Evolutionary conservation across 2,888 invertebrate genomes (phyloP), one percentile per base, ranked within the genome.

Genomic region (Chymomyza amoena): DNA sequence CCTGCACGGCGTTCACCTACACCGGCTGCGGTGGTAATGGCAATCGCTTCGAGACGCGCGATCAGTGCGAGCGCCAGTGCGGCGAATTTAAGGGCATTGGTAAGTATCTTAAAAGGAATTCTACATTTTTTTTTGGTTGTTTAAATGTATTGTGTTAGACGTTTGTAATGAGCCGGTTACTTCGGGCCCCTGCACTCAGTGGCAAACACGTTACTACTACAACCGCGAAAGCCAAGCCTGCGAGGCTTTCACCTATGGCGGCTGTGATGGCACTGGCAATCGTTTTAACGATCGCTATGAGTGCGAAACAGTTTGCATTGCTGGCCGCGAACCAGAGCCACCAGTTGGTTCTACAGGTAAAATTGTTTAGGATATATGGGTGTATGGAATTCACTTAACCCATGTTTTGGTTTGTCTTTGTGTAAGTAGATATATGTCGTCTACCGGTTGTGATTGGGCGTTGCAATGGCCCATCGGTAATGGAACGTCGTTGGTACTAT

Each of bases 191-290:
- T 97, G 97, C 89, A 92, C 93, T 28, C 94, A 93, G 0, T 92
- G 89, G 89, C 88, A 93, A 72, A 93, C 95, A 80, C 92, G 92
- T 9, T 95, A 93, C 92, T 96, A 94, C 92, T 97, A 94, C 91
- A 94, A 97, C 86, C 89, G 91, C 15, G 81, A 84, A 1, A 91
- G 92, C 0, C 94, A 94, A 15, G 91, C 92, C 51, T 98, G 98
- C 90, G 92, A 93, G 65, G 92, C 93, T 75, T 98, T 96, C 91
- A 91, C 92, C 1, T 98, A 96, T 89, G 95, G 97, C 51, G 97
- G 97, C 69, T 98, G 97, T 89, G 93, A 93, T 51, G 97, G 97
- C 45, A 96, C 96, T 81, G 95, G 95, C 64, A 98, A 98, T 91
- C 93, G 96, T 66, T 98, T 98, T 92, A 94, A 94, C 69, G 94